Conservation (phyloP, 2,888 invertebrate genomes). For the Invenusta paracnida region DNA sequence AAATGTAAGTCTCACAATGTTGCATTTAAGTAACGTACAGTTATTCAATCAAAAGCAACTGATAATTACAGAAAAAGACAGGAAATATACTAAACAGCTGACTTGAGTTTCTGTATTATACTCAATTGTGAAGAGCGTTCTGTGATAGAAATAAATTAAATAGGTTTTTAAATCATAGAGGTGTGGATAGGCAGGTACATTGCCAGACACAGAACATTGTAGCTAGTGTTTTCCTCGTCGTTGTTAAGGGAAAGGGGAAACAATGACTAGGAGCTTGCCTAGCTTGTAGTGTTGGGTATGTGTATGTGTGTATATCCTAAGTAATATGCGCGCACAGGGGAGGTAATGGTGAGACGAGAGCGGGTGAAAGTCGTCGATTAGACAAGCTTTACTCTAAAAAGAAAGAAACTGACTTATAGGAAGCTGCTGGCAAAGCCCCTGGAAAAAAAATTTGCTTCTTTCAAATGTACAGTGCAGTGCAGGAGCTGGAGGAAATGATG, state of each 20-base stretch:
- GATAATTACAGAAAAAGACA: background rate
- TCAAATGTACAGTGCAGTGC: constrained; percentile 19
- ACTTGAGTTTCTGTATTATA: no score
- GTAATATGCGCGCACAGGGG: background rate
- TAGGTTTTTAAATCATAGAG: no score
- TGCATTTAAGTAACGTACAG: no score
- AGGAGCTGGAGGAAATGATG: no score
- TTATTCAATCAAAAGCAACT: background rate
- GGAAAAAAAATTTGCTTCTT: background rate
- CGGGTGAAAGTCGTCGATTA: no score
- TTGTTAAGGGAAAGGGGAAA: constrained; percentile 2
- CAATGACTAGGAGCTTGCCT: no score
- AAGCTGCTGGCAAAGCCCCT: background rate
- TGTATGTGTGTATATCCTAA: background rate
- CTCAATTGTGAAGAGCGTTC: background rate
- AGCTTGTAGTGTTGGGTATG: background rate
- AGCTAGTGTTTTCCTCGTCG: background rate
- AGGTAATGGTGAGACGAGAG: no score
- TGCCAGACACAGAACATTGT: background rate
- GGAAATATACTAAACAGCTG: no score
- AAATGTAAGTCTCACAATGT: background rate
- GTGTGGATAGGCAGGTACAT: background rate
- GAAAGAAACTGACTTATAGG: background rate
- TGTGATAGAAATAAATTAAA: no score
- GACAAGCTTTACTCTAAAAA: background rate